phyloP scores from a whole-genome alignment of 2,888 invertebrate genomes.

The Oscheius sp. region DNA sequence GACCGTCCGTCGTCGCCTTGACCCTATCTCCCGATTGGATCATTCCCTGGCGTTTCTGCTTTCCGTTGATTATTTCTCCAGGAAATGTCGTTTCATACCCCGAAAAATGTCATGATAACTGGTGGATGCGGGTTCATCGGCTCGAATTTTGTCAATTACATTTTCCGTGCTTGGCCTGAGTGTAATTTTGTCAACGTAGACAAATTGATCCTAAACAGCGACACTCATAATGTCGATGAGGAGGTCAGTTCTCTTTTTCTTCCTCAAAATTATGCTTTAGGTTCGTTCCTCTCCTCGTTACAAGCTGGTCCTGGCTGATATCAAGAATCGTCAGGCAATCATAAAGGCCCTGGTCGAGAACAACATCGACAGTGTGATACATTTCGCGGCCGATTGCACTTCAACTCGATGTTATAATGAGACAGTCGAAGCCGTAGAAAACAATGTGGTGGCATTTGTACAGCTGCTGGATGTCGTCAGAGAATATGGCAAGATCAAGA shows the following conservation, averaged over 20 bases:
- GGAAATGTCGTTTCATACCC: slow-evolving; percentile 35
- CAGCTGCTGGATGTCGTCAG: slow-evolving; percentile 65
- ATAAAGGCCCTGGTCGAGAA: slow-evolving; percentile 59
- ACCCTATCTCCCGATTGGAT: not conserved
- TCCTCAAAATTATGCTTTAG: slow-evolving; percentile 23
- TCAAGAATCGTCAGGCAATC: slow-evolving; percentile 64
- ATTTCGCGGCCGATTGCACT: slow-evolving; percentile 72
- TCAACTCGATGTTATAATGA: slow-evolving; percentile 71
- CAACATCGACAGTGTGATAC: slow-evolving; percentile 70
- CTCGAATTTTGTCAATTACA: slow-evolving; percentile 71
- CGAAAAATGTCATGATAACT: slow-evolving; percentile 68
- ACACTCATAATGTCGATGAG: slow-evolving; percentile 65
- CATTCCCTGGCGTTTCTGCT: not conserved
- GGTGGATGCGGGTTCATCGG: slow-evolving; percentile 73
- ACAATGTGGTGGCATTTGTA: slow-evolving; percentile 70
- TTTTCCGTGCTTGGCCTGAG: slow-evolving; percentile 64
- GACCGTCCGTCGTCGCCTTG: slow-evolving; percentile 16
- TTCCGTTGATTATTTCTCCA: not conserved
- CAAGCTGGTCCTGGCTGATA: slow-evolving; percentile 65
- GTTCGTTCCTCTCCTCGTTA: slow-evolving; percentile 64
- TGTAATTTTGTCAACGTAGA: slow-evolving; percentile 70
- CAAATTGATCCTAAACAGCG: slow-evolving; percentile 70
- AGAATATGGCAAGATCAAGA: slow-evolving; percentile 61
- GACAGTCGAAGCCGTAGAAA: slow-evolving; percentile 67
- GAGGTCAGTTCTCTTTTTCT: slow-evolving; percentile 34